These are phyloP conservation scores for Eupithecia vulgata DNA, from an alignment of 2,888 invertebrate genomes.

Conservation along the genomic window DNA sequence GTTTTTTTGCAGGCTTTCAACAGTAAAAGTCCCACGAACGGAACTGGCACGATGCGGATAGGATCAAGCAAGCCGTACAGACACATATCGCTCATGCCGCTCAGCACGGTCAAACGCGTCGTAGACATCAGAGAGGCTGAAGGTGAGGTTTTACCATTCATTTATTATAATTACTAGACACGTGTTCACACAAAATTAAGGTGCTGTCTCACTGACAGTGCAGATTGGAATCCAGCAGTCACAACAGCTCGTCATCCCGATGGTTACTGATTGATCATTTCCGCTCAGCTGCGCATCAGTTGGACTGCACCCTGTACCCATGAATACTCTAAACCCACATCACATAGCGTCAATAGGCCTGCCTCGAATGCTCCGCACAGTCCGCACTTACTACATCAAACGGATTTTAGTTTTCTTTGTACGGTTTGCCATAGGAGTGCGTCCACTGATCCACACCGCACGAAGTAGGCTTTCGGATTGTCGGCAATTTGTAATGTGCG, in stretches of 20 bases:
- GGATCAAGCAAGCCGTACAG: slow-evolving; percentile 93
- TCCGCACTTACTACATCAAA: too few relatives aligned
- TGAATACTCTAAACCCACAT: too few relatives aligned
- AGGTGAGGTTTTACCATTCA: slow-evolving; percentile 71
- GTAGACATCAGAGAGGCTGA: slow-evolving; percentile 95
- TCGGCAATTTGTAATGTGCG: too few relatives aligned
- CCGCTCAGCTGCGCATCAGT: background rate
- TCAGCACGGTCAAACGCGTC: slow-evolving; percentile 95
- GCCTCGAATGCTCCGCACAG: too few relatives aligned
- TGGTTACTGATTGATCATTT: background rate
- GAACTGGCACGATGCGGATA: slow-evolving; percentile 83
- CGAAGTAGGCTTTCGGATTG: too few relatives aligned
- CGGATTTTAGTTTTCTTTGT: too few relatives aligned
- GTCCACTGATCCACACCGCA: too few relatives aligned
- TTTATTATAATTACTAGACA: background rate
- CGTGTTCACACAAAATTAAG: background rate
- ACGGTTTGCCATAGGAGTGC: too few relatives aligned
- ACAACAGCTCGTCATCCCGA: background rate
- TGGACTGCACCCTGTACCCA: background rate
- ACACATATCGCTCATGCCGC: slow-evolving; percentile 94
- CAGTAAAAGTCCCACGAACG: slow-evolving; percentile 85
- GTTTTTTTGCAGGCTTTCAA: slow-evolving; percentile 74
- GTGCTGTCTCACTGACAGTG: background rate
- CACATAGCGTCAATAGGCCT: too few relatives aligned
- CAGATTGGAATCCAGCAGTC: background rate